Evolutionary conservation across 2,797 vertebrate species (phyloP), one percentile per base, ranked within the genome.

Genomic region (Acanthis flammea): DNA sequence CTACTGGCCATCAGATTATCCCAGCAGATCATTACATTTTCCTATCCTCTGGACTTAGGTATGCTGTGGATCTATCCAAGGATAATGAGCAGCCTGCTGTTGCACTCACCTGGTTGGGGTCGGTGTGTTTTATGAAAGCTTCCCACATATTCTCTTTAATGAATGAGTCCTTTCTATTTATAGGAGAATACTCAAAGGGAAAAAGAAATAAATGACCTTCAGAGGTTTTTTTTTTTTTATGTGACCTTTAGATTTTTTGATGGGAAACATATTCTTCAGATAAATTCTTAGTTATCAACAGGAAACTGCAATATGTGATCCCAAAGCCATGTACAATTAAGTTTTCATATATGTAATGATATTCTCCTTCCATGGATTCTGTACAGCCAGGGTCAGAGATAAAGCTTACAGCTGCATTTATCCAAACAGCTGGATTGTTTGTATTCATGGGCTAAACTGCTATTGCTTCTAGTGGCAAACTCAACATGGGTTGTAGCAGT

Each of bases 1-100:
- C 88, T 94, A 84, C 86, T 88, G 83, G 88, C 94, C 90, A 95
- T 93, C 50, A 90, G 93, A 97, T 96, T 94, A 95, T 88, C 86
- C 55, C 85, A 94, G 90, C 82, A 95, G 88, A 96, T 96, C 93
- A 95, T 96, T 96, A 96, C 80, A 94, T 95, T 96, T 94, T 91
- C 73, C 68, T 95, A 44, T 95, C 93, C 58, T 88, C 82, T 0
- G 0, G 91, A 88, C 45, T 90, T 92, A 77, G 8, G 61, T 94
- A 72, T 92, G 58, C 82, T 73, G 77, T 84, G 79, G 88, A 88
- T 78, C 66, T 84, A 78, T 78, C 83, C 80, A 92, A 86, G 74
- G 90, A 96, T 97, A 96, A 97, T 90, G 90, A 97, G 90, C 62
- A 93, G 73, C 90, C 93, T 95, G 93, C 93, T 94, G 83, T 90